These are phyloP conservation scores for Notocelia uddmanniana DNA, from an alignment of 2,888 invertebrate species.

Conservation along the genomic window DNA sequence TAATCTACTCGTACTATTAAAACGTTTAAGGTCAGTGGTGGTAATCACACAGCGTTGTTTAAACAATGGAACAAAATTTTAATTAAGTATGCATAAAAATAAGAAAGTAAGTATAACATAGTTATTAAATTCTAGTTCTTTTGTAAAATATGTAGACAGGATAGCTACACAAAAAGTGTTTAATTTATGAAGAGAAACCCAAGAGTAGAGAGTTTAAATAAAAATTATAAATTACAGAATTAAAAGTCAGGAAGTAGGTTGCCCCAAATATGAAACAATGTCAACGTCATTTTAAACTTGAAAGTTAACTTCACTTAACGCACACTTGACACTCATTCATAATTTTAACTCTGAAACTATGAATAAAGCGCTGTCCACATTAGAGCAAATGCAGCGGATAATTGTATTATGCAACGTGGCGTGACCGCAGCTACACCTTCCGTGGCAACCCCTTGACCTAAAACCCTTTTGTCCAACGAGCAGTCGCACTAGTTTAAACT, in stretches of 20 bases:
- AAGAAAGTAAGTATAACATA: too few species aligned
- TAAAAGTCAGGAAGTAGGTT: too few species aligned
- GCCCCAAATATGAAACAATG: too few species aligned
- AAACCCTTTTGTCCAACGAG: constrained; percentile 62
- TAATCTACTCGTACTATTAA: background rate
- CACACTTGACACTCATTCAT: background rate
- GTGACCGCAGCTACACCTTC: constrained; percentile 24
- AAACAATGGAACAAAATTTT: too few species aligned
- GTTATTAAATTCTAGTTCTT: too few species aligned
- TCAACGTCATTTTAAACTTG: background rate
- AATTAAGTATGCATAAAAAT: too few species aligned
- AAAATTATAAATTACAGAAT: too few species aligned
- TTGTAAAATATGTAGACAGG: too few species aligned
- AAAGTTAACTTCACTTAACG: background rate
- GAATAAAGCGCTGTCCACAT: constrained; percentile 11
- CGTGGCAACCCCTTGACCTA: constrained; percentile 63
- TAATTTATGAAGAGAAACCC: too few species aligned
- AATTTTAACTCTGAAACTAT: background rate
- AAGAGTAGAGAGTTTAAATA: too few species aligned
- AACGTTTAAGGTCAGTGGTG: background rate
- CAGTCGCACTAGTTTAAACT: constrained; percentile 50
- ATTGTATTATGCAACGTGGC: constrained; percentile 30
- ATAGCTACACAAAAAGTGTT: too few species aligned
- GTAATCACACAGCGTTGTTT: too few species aligned
- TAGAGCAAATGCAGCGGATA: constrained; percentile 31